Conservation (phyloP, 2,113 vertebrate species). For the Pteronura brasiliensis region DNA sequence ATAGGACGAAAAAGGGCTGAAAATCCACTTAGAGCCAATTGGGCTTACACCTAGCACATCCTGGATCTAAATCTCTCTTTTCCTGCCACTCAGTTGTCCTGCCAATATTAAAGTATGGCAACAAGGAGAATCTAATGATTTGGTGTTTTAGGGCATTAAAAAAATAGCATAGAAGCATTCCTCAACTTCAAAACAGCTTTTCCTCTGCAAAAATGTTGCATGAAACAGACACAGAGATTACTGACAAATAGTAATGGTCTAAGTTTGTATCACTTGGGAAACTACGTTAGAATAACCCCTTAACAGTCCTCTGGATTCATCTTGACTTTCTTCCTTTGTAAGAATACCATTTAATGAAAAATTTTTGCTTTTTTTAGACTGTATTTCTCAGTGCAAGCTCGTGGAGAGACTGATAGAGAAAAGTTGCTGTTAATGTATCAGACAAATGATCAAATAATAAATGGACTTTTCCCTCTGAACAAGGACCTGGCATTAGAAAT, state of each 20-base stretch:
- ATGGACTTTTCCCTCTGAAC: slow-evolving; percentile 96
- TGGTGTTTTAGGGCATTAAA: background rate
- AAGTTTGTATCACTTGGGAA: background rate
- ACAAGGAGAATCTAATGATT: background rate
- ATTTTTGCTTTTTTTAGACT: slow-evolving; percentile 80
- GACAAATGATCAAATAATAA: slow-evolving; percentile 93
- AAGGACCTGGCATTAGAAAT: slow-evolving; percentile 97
- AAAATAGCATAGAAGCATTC: background rate
- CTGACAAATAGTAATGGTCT: background rate
- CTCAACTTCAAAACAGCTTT: background rate
- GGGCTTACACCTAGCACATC: background rate
- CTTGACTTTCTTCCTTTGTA: slow-evolving; percentile 21
- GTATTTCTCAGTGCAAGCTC: slow-evolving; percentile 93
- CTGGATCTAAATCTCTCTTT: background rate
- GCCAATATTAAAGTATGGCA: background rate
- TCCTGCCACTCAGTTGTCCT: background rate
- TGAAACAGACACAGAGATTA: background rate
- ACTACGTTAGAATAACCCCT: background rate
- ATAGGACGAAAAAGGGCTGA: background rate
- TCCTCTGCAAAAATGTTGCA: background rate
- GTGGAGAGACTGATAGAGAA: slow-evolving; percentile 95
- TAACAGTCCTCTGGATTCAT: background rate
- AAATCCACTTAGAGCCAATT: background rate
- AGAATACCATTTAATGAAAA: slow-evolving; percentile 51
- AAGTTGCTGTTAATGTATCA: slow-evolving; percentile 95